These are phyloP conservation scores for Archivesica marissinica DNA, from an alignment of 1,140 invertebrate species.

Conservation along the genomic window DNA sequence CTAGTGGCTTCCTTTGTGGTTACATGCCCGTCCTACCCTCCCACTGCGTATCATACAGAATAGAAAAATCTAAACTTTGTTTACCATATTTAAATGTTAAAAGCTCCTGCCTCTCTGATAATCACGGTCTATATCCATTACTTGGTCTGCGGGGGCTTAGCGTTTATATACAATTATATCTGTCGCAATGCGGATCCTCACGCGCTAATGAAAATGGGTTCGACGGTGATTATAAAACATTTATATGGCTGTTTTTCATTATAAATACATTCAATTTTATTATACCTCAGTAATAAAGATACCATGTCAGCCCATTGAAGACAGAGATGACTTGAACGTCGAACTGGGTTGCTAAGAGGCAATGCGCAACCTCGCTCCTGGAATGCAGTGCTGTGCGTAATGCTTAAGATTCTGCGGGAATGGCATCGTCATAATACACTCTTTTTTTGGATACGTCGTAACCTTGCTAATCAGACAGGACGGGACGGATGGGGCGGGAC, in stretches of 20 bases:
- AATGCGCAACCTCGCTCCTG: background rate
- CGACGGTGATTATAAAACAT: background rate
- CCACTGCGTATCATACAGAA: background rate
- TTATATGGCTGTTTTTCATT: background rate
- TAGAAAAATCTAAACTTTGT: background rate
- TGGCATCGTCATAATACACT: too few species aligned
- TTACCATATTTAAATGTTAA: background rate
- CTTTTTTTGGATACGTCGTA: too few species aligned
- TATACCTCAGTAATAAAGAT: background rate
- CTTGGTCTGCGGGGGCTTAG: background rate
- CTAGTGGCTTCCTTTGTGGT: too few species aligned
- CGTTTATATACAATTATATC: background rate
- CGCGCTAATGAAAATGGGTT: background rate
- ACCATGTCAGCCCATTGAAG: background rate
- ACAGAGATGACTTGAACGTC: background rate
- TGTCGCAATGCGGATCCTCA: constrained; percentile 25
- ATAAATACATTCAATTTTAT: background rate
- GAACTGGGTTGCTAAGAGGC: background rate
- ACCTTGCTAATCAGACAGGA: too few species aligned
- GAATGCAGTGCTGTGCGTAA: background rate
- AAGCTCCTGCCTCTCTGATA: background rate
- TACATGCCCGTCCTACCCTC: too few species aligned
- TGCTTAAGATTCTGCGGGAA: too few species aligned
- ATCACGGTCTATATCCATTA: background rate
- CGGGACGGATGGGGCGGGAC: too few species aligned